These are phyloP conservation scores for Salpingus planirostris DNA, from an alignment of 2,888 invertebrate genomes.

Conservation along the genomic window DNA sequence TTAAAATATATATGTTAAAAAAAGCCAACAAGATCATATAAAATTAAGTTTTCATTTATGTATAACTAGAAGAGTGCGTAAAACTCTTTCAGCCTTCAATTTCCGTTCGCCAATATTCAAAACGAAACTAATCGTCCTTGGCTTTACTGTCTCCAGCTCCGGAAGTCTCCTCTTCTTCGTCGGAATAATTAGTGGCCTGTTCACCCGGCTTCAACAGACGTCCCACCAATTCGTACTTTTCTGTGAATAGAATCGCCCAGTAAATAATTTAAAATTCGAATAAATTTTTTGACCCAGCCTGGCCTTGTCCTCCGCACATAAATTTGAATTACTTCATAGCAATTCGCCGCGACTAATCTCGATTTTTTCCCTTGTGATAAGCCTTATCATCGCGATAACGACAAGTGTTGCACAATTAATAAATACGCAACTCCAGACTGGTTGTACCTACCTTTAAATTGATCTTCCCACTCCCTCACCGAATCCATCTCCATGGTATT, in stretches of 20 bases:
- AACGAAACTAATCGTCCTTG: constrained; percentile 30
- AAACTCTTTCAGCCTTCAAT: constrained; percentile 21
- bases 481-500: constrained; percentile 91
- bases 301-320: too few species aligned
- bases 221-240: constrained; percentile 90
- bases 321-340: too few species aligned
- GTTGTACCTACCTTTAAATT: constrained; percentile 84
- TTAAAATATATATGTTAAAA: constrained; percentile 11
- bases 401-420: too few species aligned
- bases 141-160: constrained; percentile 40
- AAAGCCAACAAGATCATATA: constrained; percentile 13
- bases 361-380: too few species aligned
- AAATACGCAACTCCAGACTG: too few species aligned
- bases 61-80: constrained; percentile 10
- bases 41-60: constrained; percentile 11
- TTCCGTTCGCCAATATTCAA: too few species aligned
- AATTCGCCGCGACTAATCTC: too few species aligned
- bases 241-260: too few species aligned
- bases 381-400: too few species aligned
- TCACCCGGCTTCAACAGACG: constrained; percentile 86
- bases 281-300: too few species aligned
- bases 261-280: too few species aligned
- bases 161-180: constrained; percentile 60
- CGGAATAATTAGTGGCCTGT: constrained; percentile 81
- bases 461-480: constrained; percentile 93